Evolutionary conservation across 2,113 vertebrate genomes (phyloP), one percentile per base, ranked within the genome.

Genomic region (Ramphastos sulfuratus): DNA sequence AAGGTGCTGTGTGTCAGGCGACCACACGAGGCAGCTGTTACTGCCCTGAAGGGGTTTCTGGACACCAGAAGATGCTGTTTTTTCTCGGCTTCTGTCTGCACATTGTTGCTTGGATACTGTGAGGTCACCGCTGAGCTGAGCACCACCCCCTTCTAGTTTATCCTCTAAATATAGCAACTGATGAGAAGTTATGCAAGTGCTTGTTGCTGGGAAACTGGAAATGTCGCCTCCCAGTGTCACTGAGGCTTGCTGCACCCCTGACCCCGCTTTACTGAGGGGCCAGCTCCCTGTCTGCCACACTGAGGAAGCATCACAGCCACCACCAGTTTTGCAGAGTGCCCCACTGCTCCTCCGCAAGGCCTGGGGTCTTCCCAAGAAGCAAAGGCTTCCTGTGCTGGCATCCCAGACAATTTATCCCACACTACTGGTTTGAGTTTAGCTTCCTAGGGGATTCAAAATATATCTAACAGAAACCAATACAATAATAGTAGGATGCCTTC

Each of bases 51-150:
- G 44, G 52, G 21, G 90, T 82, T 88, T 88, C 82, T 78, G 74
- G 86, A 65, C 20, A 4, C 35, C 23, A 54, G 50, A 72, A 73
- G 2, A 3, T 15, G 4, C 24, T 65, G 0, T 46, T 87, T 93
- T 75, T 75, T 54, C 82, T 79, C 10, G 1, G 72, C 73, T 87
- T 96, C 37, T 15, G 35, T 84, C 58, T 90, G 76, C 54, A 89
- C 37, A 48, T 55, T 0, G 78, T 95, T 95, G 94, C 94, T 56
- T 92, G 89, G 91, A 92, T 91, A 95, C 91, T 85, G 21, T 92
- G 87, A 96, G 95, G 96, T 96, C 81, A 70, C 18, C 7, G 4
- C 35, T 84, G 86, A 90, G 92, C 88, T 46, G 23, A 24, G 54
- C 33, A 60, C 70, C 5, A 6, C 81, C 76, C 55, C 44, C 63